phyloP scores from a whole-genome alignment of 2,113 vertebrate species.

The Thunnus thynnus region DNA sequence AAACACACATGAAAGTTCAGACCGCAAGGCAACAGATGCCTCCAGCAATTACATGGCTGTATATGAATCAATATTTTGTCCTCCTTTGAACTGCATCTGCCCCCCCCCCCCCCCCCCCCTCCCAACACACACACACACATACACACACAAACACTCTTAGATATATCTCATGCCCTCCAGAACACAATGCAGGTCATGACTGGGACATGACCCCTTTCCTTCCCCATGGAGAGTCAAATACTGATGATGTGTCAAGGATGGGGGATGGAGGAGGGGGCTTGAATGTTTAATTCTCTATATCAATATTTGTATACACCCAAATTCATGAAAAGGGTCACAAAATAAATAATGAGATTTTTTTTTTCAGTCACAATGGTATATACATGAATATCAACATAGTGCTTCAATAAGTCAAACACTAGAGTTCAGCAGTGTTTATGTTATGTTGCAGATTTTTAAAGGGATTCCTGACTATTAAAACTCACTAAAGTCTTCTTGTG shows the following conservation, averaged over 20 bases:
- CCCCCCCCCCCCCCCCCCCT: neutral
- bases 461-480: too few species aligned
- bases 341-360: too few species aligned
- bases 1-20: slow-evolving; percentile 48
- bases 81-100: slow-evolving; percentile 58
- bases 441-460: neutral
- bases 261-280: neutral
- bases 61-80: slow-evolving; percentile 74
- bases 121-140: neutral
- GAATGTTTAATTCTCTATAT: neutral
- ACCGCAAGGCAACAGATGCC: slow-evolving; percentile 68
- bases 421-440: neutral
- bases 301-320: neutral
- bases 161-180: slow-evolving; percentile 64
- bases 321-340: neutral
- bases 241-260: slow-evolving; percentile 20
- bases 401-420: too few species aligned
- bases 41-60: slow-evolving; percentile 63
- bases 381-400: neutral
- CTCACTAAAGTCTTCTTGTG: neutral
- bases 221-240: slow-evolving; percentile 50
- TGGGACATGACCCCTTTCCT: slow-evolving; percentile 68
- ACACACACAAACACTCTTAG: slow-evolving; percentile 30
- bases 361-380: neutral
- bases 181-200: slow-evolving; percentile 75